Percentiles rank a stretch among this genome's conserved stretches.
Conservation (phyloP, 1,140 invertebrate genomes). For the Ceratina calcarata region DNA sequence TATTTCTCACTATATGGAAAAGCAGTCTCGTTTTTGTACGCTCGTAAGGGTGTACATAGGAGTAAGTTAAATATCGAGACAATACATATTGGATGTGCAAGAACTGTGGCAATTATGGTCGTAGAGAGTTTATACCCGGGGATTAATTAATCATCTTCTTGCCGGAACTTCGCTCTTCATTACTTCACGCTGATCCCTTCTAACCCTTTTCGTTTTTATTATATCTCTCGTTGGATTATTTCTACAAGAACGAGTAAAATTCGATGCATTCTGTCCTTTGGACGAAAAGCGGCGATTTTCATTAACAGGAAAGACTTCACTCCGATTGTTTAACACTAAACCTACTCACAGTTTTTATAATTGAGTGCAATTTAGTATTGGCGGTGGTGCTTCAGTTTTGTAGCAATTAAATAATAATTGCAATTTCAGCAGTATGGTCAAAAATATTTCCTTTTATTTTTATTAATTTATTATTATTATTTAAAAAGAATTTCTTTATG, state of each 20-base stretch:
- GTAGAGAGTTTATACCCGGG: slow-evolving; percentile 1
- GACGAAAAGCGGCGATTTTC: too few species aligned
- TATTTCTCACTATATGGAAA: not conserved
- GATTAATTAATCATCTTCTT: slow-evolving; percentile 27
- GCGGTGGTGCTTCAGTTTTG: too few species aligned
- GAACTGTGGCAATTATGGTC: slow-evolving; percentile 15
- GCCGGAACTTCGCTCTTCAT: slow-evolving; percentile 18
- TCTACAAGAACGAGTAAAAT: not conserved
- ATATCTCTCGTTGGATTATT: not conserved
- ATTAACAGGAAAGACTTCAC: too few species aligned
- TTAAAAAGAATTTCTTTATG: too few species aligned
- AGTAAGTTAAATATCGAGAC: not conserved
- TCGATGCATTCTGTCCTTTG: not conserved
- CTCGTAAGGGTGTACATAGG: not conserved
- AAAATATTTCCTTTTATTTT: too few species aligned
- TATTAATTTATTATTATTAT: too few species aligned
- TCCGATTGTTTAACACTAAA: too few species aligned
- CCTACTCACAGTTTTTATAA: too few species aligned
- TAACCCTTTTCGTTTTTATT: not conserved
- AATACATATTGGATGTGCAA: not conserved
- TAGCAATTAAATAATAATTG: too few species aligned
- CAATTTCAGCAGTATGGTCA: too few species aligned
- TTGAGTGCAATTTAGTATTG: too few species aligned
- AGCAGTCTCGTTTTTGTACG: not conserved
- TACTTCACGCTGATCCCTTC: not conserved